phyloP scores from a whole-genome alignment of 1,140 invertebrate species.

The Agraylea sexmaculata region DNA sequence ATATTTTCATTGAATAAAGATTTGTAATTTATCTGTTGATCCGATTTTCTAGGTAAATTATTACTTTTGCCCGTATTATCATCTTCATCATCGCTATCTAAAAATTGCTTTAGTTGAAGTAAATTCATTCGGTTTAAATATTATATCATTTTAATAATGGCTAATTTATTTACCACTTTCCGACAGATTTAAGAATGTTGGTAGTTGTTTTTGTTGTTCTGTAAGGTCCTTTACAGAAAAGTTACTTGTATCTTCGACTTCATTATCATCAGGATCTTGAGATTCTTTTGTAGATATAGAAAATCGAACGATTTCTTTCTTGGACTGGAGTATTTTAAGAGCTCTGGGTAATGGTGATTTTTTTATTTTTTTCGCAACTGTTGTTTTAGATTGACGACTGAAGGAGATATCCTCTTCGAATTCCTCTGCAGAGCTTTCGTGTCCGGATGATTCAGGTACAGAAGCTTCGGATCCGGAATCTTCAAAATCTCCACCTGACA shows the following conservation, averaged over 20 bases:
- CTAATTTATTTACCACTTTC: slow-evolving; percentile 34
- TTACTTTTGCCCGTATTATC: slow-evolving; percentile 15
- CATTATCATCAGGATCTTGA: slow-evolving; percentile 25
- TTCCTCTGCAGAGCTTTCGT: slow-evolving; percentile 12
- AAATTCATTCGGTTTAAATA: background rate
- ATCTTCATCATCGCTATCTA: slow-evolving; percentile 26
- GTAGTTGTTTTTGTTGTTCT: slow-evolving; percentile 35
- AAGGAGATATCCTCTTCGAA: slow-evolving; percentile 4
- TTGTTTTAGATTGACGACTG: background rate
- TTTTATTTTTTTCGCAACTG: background rate
- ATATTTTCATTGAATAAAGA: slow-evolving; percentile 11
- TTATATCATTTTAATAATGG: slow-evolving; percentile 1
- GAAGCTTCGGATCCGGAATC: slow-evolving; percentile 39
- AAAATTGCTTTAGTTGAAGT: background rate
- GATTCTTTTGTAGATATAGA: background rate
- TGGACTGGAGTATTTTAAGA: background rate
- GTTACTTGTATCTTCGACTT: slow-evolving; percentile 24
- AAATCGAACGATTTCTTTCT: background rate
- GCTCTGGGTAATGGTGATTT: background rate
- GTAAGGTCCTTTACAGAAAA: slow-evolving; percentile 36
- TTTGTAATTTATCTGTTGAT: slow-evolving; percentile 11
- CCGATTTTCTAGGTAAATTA: no score
- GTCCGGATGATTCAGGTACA: slow-evolving; percentile 24
- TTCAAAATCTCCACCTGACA: slow-evolving; percentile 33
- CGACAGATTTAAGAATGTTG: slow-evolving; percentile 34